A percentile compares a stretch with the other conserved stretches of the same genome.
Evolutionary conservation across 2,888 invertebrate genomes (phyloP).

Genomic region (Tipula vernalis): DNA sequence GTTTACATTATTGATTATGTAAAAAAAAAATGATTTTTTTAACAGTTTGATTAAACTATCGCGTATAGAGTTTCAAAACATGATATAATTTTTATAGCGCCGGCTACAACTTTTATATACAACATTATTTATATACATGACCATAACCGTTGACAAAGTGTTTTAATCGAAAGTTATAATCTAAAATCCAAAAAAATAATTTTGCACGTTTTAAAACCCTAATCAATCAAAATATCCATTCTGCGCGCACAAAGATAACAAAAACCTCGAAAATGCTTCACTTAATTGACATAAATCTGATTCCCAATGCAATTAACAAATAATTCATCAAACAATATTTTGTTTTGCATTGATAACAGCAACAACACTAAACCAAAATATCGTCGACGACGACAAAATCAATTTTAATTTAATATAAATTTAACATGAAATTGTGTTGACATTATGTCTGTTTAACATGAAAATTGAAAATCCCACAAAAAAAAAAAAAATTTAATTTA

Average conservation of each 20-base stretch:
- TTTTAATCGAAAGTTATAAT: not conserved
- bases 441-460: conserved; percentile 4
- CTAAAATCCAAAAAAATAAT: not conserved
- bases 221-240: not conserved
- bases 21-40: not conserved
- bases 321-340: not conserved
- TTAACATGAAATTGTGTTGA: not conserved
- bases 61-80: not conserved
- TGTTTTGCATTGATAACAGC: not conserved
- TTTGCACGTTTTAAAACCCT: not conserved
- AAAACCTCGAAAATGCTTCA: not conserved
- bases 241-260: not conserved
- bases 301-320: not conserved
- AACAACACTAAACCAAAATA: not conserved
- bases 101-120: not conserved
- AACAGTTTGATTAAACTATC: not conserved
- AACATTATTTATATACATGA: not conserved
- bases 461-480: not conserved
- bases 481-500: not conserved
- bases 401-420: not conserved
- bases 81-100: not conserved
- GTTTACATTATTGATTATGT: not conserved
- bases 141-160: not conserved
- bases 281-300: not conserved
- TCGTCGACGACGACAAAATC: not conserved